phyloP scores from a whole-genome alignment of 2,113 vertebrate genomes.

The Madoqua kirkii region DNA sequence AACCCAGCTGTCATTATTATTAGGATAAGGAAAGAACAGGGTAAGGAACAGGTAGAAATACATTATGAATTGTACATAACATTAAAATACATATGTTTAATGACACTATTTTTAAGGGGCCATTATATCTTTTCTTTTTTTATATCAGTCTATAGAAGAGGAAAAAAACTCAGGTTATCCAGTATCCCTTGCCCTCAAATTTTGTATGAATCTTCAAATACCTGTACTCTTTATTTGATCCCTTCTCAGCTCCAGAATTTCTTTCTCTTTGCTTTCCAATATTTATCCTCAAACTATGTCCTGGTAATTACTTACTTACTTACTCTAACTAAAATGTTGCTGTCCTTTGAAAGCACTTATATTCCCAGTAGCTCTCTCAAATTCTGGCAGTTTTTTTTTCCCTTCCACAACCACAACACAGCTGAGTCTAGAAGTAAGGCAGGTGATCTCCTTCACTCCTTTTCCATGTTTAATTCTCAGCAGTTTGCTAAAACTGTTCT shows the following conservation, averaged over 20 bases:
- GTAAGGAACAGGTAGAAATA: not conserved
- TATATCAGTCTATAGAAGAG: not conserved
- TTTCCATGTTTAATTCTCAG: not conserved
- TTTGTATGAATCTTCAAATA: not conserved
- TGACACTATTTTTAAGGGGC: not conserved
- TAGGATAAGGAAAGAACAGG: not conserved
- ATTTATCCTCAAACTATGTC: not conserved
- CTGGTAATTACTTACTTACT: not conserved
- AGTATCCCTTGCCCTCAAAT: not conserved
- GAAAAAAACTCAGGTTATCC: not conserved
- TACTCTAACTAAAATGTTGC: not conserved
- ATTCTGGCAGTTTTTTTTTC: not conserved
- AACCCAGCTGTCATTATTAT: not conserved
- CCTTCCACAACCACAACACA: not conserved
- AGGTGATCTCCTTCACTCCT: not conserved
- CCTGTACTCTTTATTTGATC: not conserved
- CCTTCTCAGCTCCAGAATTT: not conserved
- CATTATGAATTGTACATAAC: not conserved
- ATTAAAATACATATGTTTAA: not conserved
- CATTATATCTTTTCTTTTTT: not conserved
- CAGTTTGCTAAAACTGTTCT: not conserved
- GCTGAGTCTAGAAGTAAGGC: not conserved
- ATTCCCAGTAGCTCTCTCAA: not conserved
- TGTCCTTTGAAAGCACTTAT: not conserved
- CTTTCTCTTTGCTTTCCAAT: not conserved